Evolutionary conservation across 2,888 invertebrate species (phyloP), one percentile per base, ranked within the genome.

Genomic region (Mythimna vitellina): DNA sequence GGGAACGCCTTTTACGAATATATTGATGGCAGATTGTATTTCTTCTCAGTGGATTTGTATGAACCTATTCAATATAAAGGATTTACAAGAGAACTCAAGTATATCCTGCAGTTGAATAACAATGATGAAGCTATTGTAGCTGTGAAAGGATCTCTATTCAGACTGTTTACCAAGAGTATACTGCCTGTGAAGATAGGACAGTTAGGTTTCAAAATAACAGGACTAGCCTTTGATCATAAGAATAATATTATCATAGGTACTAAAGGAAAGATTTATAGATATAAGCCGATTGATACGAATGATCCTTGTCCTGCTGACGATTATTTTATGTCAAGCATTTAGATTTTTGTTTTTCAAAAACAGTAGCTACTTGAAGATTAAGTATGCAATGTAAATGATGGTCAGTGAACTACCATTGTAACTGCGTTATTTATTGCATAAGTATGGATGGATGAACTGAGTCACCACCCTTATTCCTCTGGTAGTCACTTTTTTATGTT

Each of bases 1-100:
- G 94, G 95, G 0, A 95, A 96, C 22, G 93, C 90, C 0, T 96
- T 92, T 60, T 96, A 96, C 67, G 96, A 96, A 86, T 95, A 93
- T 46, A 86, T 95, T 0, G 96, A 96, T 78, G 96, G 96, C 0
- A 93, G 91, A 84, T 66, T 96, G 67, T 96, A 96, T 63, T 95
- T 95, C 75, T 93, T 93, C 63, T 92, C 96, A 0, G 63, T 85
- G 0, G 95, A 96, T 73, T 89, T 89, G 1, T 96, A 89, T 67
- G 96, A 96, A 70, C 96, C 96, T 0, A 87, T 96, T 1, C 95
- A 95, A 56, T 96, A 94, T 67, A 96, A 95, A 89, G 96, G 96
- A 0, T 94, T 96, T 67, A 93, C 93, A 0, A 91, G 94, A 77
- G 95, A 96, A 70, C 73, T 96, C 42, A 95, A 95, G 72, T 96